These are phyloP conservation scores for Reticulitermes speratus DNA, from an alignment of 1,140 invertebrate species.

Conservation along the genomic window DNA sequence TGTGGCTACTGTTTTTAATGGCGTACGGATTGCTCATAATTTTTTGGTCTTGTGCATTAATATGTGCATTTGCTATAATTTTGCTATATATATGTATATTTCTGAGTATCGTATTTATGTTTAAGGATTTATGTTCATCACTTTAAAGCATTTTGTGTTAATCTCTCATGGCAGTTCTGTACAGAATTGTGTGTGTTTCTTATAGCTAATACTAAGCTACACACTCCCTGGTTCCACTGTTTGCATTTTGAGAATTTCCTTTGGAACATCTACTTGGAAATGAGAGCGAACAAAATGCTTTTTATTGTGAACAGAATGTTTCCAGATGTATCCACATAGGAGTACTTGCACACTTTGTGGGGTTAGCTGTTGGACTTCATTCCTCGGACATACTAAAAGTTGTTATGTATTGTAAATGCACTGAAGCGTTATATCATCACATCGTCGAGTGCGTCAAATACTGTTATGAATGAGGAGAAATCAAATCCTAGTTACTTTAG, in stretches of 20 bases:
- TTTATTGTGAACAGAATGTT: neutral
- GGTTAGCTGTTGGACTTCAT: too few species aligned
- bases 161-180: too few species aligned
- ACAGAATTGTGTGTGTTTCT: too few species aligned
- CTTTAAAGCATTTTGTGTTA: neutral
- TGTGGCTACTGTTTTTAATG: conserved; percentile 29
- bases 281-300: neutral
- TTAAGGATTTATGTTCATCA: neutral
- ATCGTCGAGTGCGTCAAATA: too few species aligned
- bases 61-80: neutral
- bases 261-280: neutral
- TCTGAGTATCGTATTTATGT: neutral
- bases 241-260: neutral
- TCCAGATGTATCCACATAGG: conserved; percentile 6
- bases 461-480: too few species aligned
- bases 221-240: too few species aligned
- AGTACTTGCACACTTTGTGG: too few species aligned
- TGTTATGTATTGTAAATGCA: too few species aligned
- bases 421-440: too few species aligned
- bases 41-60: conserved; percentile 28
- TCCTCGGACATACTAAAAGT: too few species aligned
- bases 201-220: too few species aligned
- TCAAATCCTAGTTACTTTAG: too few species aligned
- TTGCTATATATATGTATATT: neutral
- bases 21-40: conserved; percentile 21